Percentiles rank a stretch among this genome's conserved stretches.
Conservation (phyloP, 2,888 invertebrate species). For the Bombylius discolor region DNA sequence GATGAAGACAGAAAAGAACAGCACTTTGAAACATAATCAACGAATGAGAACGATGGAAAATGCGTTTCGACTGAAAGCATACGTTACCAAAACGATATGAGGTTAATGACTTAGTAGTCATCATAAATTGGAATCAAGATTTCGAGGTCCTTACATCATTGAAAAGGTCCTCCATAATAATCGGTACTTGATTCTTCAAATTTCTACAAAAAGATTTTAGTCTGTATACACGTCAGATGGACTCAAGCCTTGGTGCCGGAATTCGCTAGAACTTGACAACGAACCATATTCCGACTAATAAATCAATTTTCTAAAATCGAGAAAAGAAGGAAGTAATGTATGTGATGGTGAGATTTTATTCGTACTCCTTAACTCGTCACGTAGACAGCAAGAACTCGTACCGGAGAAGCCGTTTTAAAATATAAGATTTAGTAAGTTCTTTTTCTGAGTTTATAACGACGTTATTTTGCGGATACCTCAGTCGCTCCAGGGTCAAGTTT, state of each 20-base stretch:
- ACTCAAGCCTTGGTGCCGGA: slow-evolving; percentile 15
- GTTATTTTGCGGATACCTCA: too few species aligned
- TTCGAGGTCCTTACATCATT: slow-evolving; percentile 14
- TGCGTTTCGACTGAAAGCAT: slow-evolving; percentile 14
- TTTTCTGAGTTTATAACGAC: too few species aligned
- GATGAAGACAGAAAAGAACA: background rate
- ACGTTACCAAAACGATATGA: background rate
- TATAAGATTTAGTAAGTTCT: too few species aligned
- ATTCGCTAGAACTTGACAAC: too few species aligned
- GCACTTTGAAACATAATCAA: slow-evolving; percentile 8
- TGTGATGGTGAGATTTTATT: too few species aligned
- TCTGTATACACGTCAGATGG: slow-evolving; percentile 13
- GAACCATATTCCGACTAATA: background rate
- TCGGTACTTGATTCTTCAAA: slow-evolving; percentile 15
- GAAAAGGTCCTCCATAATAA: slow-evolving; percentile 14
- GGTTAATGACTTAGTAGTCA: slow-evolving; percentile 9
- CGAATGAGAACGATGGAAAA: slow-evolving; percentile 11
- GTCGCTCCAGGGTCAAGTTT: too few species aligned
- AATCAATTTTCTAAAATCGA: too few species aligned
- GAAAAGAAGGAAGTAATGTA: too few species aligned
- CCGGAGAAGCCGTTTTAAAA: too few species aligned
- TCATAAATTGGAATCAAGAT: slow-evolving; percentile 16
- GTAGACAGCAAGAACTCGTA: too few species aligned
- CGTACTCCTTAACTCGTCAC: too few species aligned
- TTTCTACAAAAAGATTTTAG: slow-evolving; percentile 14